phyloP scores from a whole-genome alignment of 64 coral and sea anemone genomes.

The Cladopsammia gracilis region DNA sequence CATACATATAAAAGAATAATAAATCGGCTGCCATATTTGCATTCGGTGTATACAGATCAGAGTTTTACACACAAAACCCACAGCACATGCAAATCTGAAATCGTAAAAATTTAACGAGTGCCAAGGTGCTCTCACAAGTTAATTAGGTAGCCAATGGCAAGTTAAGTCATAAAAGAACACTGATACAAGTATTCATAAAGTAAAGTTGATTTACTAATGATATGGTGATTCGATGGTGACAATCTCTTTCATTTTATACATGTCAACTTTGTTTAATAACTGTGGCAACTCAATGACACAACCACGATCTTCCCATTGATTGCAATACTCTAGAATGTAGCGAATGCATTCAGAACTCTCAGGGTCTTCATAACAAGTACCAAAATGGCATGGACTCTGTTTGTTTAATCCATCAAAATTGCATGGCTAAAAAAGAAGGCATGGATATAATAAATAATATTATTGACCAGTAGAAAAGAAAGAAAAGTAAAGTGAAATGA shows the following conservation, averaged over 20 bases:
- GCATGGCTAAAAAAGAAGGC: background rate
- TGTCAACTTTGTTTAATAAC: slow-evolving; percentile 57
- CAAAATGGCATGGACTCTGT: slow-evolving; percentile 67
- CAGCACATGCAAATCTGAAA: too few relatives aligned
- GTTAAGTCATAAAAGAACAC: too few relatives aligned
- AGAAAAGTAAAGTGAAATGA: too few relatives aligned
- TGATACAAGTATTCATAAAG: background rate
- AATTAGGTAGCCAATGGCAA: too few relatives aligned
- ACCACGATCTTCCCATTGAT: slow-evolving; percentile 66
- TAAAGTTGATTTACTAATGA: background rate
- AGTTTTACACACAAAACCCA: too few relatives aligned
- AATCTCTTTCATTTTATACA: slow-evolving; percentile 44
- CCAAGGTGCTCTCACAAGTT: too few relatives aligned
- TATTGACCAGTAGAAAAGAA: too few relatives aligned
- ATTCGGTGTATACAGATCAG: too few relatives aligned
- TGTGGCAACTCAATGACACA: slow-evolving; percentile 70
- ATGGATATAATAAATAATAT: too few relatives aligned
- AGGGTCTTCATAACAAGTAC: slow-evolving; percentile 32
- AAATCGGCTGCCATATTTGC: too few relatives aligned
- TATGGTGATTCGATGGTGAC: slow-evolving; percentile 45
- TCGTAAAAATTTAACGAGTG: too few relatives aligned
- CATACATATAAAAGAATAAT: too few relatives aligned
- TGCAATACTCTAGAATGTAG: slow-evolving; percentile 67
- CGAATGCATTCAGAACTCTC: slow-evolving; percentile 53
- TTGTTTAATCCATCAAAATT: slow-evolving; percentile 61